A percentile compares a stretch with the other conserved stretches of the same genome.
phyloP scores from a whole-genome alignment of 2,888 invertebrate genomes.

The Lysandra coridon region DNA sequence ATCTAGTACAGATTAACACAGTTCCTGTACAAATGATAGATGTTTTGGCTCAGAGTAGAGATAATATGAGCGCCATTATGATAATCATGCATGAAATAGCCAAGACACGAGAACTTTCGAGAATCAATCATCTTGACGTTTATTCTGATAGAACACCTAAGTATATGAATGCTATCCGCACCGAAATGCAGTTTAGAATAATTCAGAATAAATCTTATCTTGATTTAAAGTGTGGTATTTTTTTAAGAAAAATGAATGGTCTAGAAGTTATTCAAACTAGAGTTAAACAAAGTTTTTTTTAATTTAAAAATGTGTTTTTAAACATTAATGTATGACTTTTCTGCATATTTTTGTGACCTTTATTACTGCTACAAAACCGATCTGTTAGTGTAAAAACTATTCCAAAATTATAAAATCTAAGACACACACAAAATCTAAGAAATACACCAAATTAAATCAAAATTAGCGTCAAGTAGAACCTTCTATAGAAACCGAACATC shows the following conservation, averaged over 20 bases:
- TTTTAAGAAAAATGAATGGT: not conserved
- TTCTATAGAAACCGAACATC: not conserved
- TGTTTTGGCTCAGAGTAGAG: not conserved
- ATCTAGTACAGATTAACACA: too few relatives aligned
- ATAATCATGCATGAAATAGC: constrained; percentile 14
- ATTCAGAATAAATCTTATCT: not conserved
- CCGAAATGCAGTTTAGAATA: not conserved
- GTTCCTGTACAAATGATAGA: not conserved
- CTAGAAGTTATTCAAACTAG: not conserved
- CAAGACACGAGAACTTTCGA: constrained; percentile 8
- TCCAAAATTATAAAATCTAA: too few relatives aligned
- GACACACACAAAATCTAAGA: too few relatives aligned
- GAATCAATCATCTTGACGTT: constrained; percentile 12
- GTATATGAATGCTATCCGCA: not conserved
- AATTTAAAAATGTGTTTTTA: not conserved
- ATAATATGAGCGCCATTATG: constrained; percentile 1
- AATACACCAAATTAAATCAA: not conserved
- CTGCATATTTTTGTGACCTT: too few relatives aligned
- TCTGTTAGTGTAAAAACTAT: too few relatives aligned
- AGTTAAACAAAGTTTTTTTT: too few relatives aligned
- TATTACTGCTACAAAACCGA: too few relatives aligned
- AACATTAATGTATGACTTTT: not conserved
- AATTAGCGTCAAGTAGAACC: not conserved
- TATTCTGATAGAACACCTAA: not conserved
- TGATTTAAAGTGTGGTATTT: not conserved